These are phyloP conservation scores for Stenodema calcarata DNA, from an alignment of 2,888 invertebrate genomes.

Conservation along the genomic window DNA sequence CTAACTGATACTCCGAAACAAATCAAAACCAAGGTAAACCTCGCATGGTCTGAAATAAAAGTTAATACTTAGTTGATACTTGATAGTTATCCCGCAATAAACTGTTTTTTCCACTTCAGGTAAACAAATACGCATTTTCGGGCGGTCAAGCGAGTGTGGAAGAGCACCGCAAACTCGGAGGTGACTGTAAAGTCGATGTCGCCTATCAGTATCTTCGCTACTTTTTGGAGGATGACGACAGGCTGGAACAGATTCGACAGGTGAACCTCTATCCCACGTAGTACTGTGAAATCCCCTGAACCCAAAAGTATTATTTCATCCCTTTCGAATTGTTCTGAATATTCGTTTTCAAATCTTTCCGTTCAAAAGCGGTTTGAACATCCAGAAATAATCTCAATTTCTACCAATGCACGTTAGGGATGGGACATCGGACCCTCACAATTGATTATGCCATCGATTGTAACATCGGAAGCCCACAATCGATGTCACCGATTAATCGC, in stretches of 20 bases:
- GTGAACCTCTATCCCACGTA: conserved; percentile 62
- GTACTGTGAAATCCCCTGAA: too few relatives aligned
- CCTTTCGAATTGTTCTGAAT: too few relatives aligned
- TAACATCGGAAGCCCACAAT: too few relatives aligned
- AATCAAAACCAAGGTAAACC: conserved; percentile 92
- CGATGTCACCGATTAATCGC: too few relatives aligned
- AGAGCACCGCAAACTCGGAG: conserved; percentile 88
- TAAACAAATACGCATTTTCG: conserved; percentile 92
- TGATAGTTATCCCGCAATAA: background rate
- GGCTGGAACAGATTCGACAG: conserved; percentile 75
- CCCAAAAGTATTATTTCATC: too few relatives aligned
- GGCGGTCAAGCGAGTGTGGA: conserved; percentile 94
- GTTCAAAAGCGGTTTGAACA: too few relatives aligned
- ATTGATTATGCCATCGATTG: too few relatives aligned
- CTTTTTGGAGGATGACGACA: conserved; percentile 92
- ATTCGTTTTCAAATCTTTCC: too few relatives aligned
- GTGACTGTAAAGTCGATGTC: conserved; percentile 95
- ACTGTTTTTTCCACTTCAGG: conserved; percentile 63
- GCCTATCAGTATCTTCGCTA: conserved; percentile 93
- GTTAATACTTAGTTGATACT: background rate
- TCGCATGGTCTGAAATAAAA: background rate
- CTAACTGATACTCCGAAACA: conserved; percentile 95
- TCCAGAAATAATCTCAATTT: too few relatives aligned
- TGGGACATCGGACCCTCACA: too few relatives aligned
- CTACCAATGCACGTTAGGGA: too few relatives aligned